Evolutionary conservation across 1,140 invertebrate genomes (phyloP).

Genomic region (Zaprionus ghesquierei): DNA sequence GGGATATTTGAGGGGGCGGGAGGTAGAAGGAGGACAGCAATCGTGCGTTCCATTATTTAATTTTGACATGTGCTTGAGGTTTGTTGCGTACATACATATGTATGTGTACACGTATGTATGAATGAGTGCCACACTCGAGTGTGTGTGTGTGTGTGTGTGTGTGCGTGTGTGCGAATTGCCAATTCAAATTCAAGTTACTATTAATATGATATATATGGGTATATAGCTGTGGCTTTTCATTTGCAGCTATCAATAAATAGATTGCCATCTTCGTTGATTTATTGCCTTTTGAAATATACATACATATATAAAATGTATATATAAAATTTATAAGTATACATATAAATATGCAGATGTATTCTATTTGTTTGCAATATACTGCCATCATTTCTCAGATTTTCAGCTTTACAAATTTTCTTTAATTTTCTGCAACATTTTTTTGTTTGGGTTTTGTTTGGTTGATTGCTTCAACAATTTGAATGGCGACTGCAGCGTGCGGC

Average conservation of each 20-base stretch:
- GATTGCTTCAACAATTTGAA: slow-evolving; percentile 63
- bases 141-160: slow-evolving; percentile 10
- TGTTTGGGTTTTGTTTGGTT: slow-evolving; percentile 51
- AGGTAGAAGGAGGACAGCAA: slow-evolving; percentile 28
- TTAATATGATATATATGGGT: slow-evolving; percentile 72
- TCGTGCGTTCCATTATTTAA: slow-evolving; percentile 79
- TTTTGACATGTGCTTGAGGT: slow-evolving; percentile 79
- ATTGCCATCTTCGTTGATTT: slow-evolving; percentile 69
- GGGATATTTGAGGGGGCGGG: neutral
- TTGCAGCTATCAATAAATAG: slow-evolving; percentile 58
- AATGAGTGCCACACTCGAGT: slow-evolving; percentile 22
- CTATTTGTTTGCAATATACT: slow-evolving; percentile 9
- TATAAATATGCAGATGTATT: neutral
- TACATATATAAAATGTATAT: slow-evolving; percentile 1
- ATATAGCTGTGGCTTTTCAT: slow-evolving; percentile 55
- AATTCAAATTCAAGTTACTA: slow-evolving; percentile 77
- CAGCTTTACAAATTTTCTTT: neutral
- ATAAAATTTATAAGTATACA: neutral
- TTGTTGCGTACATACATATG: slow-evolving; percentile 42
- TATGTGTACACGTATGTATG: too few species aligned
- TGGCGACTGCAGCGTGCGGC: slow-evolving; percentile 9
- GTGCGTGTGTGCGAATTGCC: slow-evolving; percentile 55
- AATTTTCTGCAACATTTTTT: neutral
- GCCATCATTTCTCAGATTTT: neutral
- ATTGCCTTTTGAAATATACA: slow-evolving; percentile 42